Base-by-base conservation (phyloP, 2,113 vertebrate species). In the Cariama cristata region DNA sequence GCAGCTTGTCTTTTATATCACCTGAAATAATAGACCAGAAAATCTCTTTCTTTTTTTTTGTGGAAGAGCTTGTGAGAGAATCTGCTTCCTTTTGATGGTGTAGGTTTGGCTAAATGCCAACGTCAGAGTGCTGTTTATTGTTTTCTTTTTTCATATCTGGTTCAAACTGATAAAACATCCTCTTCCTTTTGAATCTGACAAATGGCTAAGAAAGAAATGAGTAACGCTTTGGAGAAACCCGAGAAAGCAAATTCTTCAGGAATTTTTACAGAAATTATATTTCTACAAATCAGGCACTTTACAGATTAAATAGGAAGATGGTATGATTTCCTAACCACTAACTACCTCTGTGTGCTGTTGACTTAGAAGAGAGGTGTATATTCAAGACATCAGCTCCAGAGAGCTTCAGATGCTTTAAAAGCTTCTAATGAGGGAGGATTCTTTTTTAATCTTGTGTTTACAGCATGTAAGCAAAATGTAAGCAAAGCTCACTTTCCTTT, bases 151-250 rank as follows among this genome's bases (percentile, higher is more conserved):
- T 75, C 23, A 19, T 86, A 55, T 95, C 95, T 97, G 97, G 49
- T 94, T 91, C 63, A 79, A 96, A 88, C 87, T 94, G 97, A 96
- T 97, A 96, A 97, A 97, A 97, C 95, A 95, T 95, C 93, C 96
- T 97, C 94, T 97, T 97, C 97, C 86, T 82, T 96, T 92, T 96
- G 67, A 89, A 93, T 92, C 72, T 92, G 63, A 91, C 27, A 47
- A 22, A 76, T 67, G 20, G 63, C 69, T 92, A 79, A 82, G 74
- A 94, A 76, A 89, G 38, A 74, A 42, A n/a, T 73, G 14, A 55
- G 50, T 58, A 76, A 47, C 21, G 8, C 12, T 79, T 84, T 55
- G 60, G n/a, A 83, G 52, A 88, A 93, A 63, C 13, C 8, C 4
- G 5, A 16, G 40, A 53, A 80, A 83, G 11, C 17, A 74, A 84